Base-by-base conservation (phyloP, 2,797 vertebrate species). In the Acrossocheilus fasciatus region DNA sequence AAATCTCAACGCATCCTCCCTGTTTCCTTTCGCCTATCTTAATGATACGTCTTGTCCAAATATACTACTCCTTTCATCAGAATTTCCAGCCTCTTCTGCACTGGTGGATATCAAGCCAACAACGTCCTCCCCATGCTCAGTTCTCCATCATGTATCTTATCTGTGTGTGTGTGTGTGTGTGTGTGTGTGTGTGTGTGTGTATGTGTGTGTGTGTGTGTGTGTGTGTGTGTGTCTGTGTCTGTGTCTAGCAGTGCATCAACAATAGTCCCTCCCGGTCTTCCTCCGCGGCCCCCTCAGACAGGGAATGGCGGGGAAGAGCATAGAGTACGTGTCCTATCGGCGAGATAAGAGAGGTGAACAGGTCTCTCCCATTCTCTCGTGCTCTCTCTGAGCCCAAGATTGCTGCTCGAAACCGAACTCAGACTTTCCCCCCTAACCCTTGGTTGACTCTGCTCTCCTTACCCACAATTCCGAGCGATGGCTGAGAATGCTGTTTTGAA, bases 41-140 rank as follows among this genome's bases (percentile, higher is more conserved):
- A 97, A 96, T 93, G 93, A 96, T 94, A 96, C 85, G 94, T 94
- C 95, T 96, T 96, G 93, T 95, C 94, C 96, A 96, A 97, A 96
- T 91, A 95, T 91, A 95, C 94, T 95, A 95, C 93, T 95, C 93
- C 93, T 97, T 96, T 96, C 96, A 96, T 97, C 95, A 96, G 94
- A 96, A 92, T 94, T 96, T 96, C 95, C 95, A 96, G 92, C 91
- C 93, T 86, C 89, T 92, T 91, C 93, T 94, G 91, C 91, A 92
- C 93, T 92, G 83, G 90, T 92, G 93, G 92, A 95, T 96, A 94
- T 95, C 95, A 96, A 93, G 93, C 94, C 92, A 95, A 91, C 30
- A 92, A 93, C 93, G 91, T 89, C 88, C 89, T 88, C 89, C 89
- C 74, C 77, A 23, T 45, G 73, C 75, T 87, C 89, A 88, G 88